Base-by-base conservation (phyloP, 1,140 invertebrate species). In the Drosophila varians region DNA sequence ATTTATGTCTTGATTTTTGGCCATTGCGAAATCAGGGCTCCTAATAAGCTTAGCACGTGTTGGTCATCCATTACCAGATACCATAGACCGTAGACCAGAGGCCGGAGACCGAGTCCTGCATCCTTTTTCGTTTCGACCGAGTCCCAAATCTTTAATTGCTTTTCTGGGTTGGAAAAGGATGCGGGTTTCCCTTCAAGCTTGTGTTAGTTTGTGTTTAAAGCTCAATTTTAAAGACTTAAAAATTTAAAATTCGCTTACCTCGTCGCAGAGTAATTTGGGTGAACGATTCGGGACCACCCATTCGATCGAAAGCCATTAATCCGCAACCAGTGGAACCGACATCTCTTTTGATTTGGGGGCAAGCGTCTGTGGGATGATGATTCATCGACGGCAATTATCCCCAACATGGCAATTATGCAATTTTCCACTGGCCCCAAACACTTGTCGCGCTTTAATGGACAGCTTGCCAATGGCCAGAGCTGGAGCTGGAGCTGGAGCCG, bases 11-110 rank as follows among this genome's bases (percentile, higher is more conserved):
- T 23, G 31, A 56, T 42, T 42, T 65, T 68, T 47, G 40, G 19
- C 45, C 55, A 26, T 58, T 40, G 55, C 52, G 66, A 79, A 84
- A 84, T 84, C 79, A 84, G 54, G 66, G 65, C 55, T 62, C 72
- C 66, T 86, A 84, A 84, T 84, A 78, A 84, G 80, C 80, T 84
- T 80, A 84, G 82, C 80, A 84, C 80, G 80, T 86, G 80, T 65
- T 76, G 80, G 72, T 65, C 80, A 76, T 80, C 80, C 45, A 66
- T 84, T 80, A 54, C 40, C 42, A 62, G 52, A n/a, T n/a, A n/a
- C n/a, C n/a, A n/a, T n/a, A n/a, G n/a, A n/a, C n/a, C n/a, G n/a
- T n/a, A n/a, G n/a, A n/a, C n/a, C n/a, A n/a, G n/a, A n/a, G n/a
- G n/a, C n/a, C n/a, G n/a, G n/a, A 26, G 56, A 19, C 46, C n/a